Evolutionary conservation across 2,113 vertebrate genomes (phyloP).

Genomic region (Tautogolabrus adspersus): DNA sequence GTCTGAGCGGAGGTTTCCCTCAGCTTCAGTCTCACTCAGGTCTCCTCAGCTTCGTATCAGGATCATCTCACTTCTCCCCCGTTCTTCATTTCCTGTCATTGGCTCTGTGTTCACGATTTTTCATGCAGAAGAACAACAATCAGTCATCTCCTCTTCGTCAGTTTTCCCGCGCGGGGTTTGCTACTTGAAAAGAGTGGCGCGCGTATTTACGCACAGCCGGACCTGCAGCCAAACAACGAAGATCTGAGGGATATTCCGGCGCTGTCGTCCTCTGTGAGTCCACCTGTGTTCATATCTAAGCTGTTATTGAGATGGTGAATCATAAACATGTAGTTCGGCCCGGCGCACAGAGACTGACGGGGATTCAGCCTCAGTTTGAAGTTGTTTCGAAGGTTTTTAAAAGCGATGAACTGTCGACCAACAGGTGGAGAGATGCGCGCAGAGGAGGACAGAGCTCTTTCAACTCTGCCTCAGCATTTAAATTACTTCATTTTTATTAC

Average conservation of each 20-base stretch:
- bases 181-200: background rate
- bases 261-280: slow-evolving; percentile 16
- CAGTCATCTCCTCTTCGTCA: background rate
- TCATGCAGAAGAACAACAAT: too few relatives aligned
- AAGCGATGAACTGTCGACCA: background rate
- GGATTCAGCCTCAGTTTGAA: background rate
- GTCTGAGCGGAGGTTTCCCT: background rate
- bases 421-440: too few relatives aligned
- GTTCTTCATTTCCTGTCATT: too few relatives aligned
- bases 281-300: background rate
- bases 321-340: too few relatives aligned
- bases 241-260: background rate
- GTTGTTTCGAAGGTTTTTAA: background rate
- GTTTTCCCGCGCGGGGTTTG: background rate
- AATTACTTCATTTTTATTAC: too few relatives aligned
- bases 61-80: background rate
- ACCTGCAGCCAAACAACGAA: background rate
- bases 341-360: background rate
- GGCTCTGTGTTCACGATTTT: background rate
- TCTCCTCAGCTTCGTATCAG: background rate
- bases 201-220: slow-evolving; percentile 28
- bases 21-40: background rate
- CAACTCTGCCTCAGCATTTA: too few relatives aligned
- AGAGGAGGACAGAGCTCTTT: too few relatives aligned
- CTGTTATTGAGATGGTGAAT: background rate